Evolutionary conservation across 1,140 invertebrate species (phyloP), one percentile per base, ranked within the genome.

Genomic region (Drosophila parabipectinata): DNA sequence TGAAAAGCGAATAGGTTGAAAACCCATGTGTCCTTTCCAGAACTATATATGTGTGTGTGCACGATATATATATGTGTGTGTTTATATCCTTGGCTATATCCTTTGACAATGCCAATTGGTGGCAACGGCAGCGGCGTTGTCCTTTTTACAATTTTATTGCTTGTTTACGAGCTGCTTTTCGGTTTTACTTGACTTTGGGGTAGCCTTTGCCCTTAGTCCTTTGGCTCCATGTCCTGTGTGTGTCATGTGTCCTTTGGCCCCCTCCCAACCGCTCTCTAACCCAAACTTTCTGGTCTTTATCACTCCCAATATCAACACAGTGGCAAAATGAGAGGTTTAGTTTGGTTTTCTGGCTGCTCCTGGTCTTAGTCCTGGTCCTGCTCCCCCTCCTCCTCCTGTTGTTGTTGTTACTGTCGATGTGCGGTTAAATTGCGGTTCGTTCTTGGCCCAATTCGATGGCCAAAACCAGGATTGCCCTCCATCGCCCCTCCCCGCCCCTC

Each of bases 131-230:
- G 26, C 78, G 71, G 63, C 75, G 44, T 88, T 87, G 83, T 87
- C 83, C 83, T 74, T 87, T 88, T 82, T 83, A 88, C 79, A 79
- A 79, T 87, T 87, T 88, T 88, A 87, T 87, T 87, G 83, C 83
- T 88, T 87, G 83, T 87, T 87, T 88, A 87, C 83, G 83, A 88
- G 83, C 83, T 88, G 67, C 79, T 87, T 77, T 82, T 82, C 74
- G 71, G 63, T 59, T 75, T 79, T 79, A 58, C 71, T 72, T 50
- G 28, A 34, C 59, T 52, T 62, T 41, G 44, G 63, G 47, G 34
- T 3, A 21, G 56, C 56, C 21, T 50, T 10, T 9, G 37, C 32
- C 30, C 24, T 14, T 39, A 37, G 21, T 15, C 12, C 24, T 12
- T 34, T 56, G 4, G 14, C 41, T 18, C 41, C 14, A 7, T 12